phyloP scores from a whole-genome alignment of 1,140 invertebrate genomes.

The Drosophila nigrodunni region DNA sequence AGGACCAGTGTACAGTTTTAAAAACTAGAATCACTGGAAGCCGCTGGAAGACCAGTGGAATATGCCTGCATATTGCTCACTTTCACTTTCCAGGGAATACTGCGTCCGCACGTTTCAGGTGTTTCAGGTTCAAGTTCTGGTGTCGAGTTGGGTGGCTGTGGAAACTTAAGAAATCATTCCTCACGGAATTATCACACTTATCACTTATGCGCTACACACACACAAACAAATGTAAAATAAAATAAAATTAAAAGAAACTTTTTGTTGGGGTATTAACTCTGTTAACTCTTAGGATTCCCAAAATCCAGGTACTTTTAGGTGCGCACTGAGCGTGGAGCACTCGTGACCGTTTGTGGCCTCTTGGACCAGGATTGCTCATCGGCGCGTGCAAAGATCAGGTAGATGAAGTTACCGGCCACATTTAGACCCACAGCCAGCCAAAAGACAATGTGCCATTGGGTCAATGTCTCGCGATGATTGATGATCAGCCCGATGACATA shows the following conservation, averaged over 20 bases:
- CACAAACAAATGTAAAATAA: no score
- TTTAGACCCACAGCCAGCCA: slow-evolving; percentile 93
- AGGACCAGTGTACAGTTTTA: not conserved
- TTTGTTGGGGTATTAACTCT: slow-evolving; percentile 5
- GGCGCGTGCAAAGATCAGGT: slow-evolving; percentile 92
- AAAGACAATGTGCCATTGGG: slow-evolving; percentile 94
- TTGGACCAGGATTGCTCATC: slow-evolving; percentile 91
- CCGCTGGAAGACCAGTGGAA: slow-evolving; percentile 9
- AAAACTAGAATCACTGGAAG: slow-evolving; percentile 2
- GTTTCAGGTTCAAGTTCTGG: no score
- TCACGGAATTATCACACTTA: slow-evolving; percentile 50
- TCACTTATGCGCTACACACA: slow-evolving; percentile 37
- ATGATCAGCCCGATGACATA: slow-evolving; percentile 91
- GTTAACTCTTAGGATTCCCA: not conserved
- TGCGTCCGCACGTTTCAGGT: not conserved
- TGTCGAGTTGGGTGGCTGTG: not conserved
- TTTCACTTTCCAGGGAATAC: slow-evolving; percentile 25
- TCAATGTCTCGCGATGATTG: slow-evolving; percentile 91
- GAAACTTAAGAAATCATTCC: slow-evolving; percentile 44
- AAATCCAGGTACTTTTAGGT: slow-evolving; percentile 5
- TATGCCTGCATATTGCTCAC: not conserved
- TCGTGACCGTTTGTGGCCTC: not conserved
- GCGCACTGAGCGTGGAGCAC: slow-evolving; percentile 21
- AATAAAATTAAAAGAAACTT: no score
- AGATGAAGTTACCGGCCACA: slow-evolving; percentile 91